phyloP scores from a whole-genome alignment of 2,888 invertebrate species.

The Lasioglossum marginatum region DNA sequence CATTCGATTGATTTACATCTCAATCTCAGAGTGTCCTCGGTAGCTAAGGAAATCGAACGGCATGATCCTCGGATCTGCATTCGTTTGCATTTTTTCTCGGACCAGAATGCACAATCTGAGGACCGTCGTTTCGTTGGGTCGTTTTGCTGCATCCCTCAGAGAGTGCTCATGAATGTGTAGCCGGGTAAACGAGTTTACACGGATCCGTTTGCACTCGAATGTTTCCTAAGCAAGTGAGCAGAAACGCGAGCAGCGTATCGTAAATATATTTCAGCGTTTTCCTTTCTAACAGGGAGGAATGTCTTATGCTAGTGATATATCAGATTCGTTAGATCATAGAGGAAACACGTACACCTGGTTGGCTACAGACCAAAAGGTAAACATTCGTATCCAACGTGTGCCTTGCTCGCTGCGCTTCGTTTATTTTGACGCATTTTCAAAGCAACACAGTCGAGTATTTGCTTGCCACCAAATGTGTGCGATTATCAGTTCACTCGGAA shows the following conservation, averaged over 20 bases:
- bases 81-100: slow-evolving; percentile 5
- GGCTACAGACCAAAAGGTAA: slow-evolving; percentile 17
- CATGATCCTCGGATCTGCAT: neutral
- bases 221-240: slow-evolving; percentile 13
- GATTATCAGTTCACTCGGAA: neutral
- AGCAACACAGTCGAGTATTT: neutral
- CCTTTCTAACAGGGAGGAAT: neutral
- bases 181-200: neutral
- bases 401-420: slow-evolving; percentile 16
- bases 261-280: slow-evolving; percentile 12
- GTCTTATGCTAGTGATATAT: neutral
- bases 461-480: neutral
- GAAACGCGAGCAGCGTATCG: slow-evolving; percentile 1
- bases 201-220: slow-evolving; percentile 7
- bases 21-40: neutral
- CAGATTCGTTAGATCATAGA: slow-evolving; percentile 29
- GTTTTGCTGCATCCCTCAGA: neutral
- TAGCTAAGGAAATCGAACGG: neutral
- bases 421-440: slow-evolving; percentile 24
- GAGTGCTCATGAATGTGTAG: slow-evolving; percentile 12
- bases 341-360: slow-evolving; percentile 7
- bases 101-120: slow-evolving; percentile 11
- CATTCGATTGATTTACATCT: neutral
- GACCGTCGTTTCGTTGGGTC: neutral
- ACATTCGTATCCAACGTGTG: slow-evolving; percentile 41